Evolutionary conservation across 2,113 vertebrate species (phyloP), one percentile per base, ranked within the genome.

Genomic region (Craseonycteris thonglongyai): DNA sequence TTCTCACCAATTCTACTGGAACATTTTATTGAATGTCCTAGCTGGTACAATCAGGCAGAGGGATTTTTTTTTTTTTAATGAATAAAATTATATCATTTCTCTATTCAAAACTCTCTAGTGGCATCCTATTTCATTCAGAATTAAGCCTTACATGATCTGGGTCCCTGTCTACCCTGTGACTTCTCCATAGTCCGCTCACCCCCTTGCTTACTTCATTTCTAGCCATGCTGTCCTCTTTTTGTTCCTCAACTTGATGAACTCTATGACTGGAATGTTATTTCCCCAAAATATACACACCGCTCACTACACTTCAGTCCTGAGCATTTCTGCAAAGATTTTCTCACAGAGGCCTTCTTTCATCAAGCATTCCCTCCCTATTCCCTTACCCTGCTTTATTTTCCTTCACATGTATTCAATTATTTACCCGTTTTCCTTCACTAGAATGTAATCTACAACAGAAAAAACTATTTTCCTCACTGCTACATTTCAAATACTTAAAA

Each of bases 391-490:
- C 47, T 93, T 74, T 84, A 72, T 74, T 87, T 95, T 79, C 74
- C 71, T 88, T 68, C 78, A 54, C 59, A 68, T 51, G n/a, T 87
- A 82, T 54, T 93, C 40, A 92, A 63, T 79, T 87, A 11, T 83
- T 83, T 81, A 93, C 47, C 68, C 54, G 28, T 66, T 91, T 94
- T 89, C 38, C 61, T 95, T 30, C 61, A 94, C 33, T 89, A 82
- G 54, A 92, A 84, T 30, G 7, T 86, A 76, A 93, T 84, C 28
- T 74, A 75, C 21, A 58, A 59, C 11, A 95, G 5, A 84, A 14
- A 68, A 78, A 80, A 75, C 72, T 61, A 81, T 90, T 92, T 92
- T 89, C 78, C 88, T 94, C 85, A 85, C 54, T 93, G 72, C 58
- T 75, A 14, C 16, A 85, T 88, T 71, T 91, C 58, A 80, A 92